Evolutionary conservation across 2,797 vertebrate species (phyloP).

Genomic region (Euthynnus affinis): DNA sequence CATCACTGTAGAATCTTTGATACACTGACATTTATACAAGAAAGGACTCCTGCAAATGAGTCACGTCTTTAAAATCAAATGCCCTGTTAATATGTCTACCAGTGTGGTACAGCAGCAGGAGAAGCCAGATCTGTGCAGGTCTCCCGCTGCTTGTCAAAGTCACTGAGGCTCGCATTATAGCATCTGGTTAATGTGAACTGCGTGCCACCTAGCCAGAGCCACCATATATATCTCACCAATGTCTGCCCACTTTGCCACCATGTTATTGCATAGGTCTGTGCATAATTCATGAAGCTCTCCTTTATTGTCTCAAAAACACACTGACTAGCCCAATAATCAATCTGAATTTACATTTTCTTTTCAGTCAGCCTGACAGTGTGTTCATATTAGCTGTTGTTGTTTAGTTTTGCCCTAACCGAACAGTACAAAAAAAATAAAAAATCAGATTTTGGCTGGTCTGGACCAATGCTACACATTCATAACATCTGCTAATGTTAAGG

Average conservation of each 20-base stretch:
- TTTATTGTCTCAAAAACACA: conserved; percentile 16
- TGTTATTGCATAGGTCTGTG: background rate
- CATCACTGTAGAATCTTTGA: background rate
- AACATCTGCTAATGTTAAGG: too few relatives aligned
- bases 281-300: conserved; percentile 1
- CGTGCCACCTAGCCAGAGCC: conserved; percentile 46
- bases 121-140: conserved; percentile 22
- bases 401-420: too few relatives aligned
- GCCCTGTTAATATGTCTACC: conserved; percentile 23
- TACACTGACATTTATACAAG: conserved; percentile 20
- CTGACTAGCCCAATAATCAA: background rate
- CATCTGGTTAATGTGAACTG: conserved; percentile 72
- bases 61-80: background rate
- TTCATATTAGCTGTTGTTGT: too few relatives aligned
- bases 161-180: conserved; percentile 70
- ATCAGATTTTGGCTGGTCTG: too few relatives aligned
- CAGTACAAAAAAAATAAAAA: too few relatives aligned
- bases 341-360: too few relatives aligned
- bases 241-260: conserved; percentile 1
- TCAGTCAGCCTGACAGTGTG: too few relatives aligned
- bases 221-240: conserved; percentile 53
- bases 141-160: conserved; percentile 53
- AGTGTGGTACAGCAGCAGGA: conserved; percentile 29
- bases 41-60: conserved; percentile 17
- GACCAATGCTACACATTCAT: too few relatives aligned